Evolutionary conservation across 2,797 vertebrate species (phyloP).

Genomic region (Spinus pinus): DNA sequence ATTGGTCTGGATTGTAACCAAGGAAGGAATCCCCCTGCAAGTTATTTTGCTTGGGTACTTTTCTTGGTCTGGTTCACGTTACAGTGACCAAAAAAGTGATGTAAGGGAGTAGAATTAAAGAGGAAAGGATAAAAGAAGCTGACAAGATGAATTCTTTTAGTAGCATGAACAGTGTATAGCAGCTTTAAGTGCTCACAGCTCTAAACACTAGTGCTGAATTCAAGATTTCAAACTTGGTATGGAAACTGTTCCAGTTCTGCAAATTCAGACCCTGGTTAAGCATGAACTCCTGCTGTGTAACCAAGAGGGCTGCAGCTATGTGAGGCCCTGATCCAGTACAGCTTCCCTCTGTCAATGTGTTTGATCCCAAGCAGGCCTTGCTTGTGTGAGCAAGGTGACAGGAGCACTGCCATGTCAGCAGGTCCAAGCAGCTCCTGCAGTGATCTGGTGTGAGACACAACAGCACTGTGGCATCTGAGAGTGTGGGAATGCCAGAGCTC

Average conservation of each 20-base stretch:
- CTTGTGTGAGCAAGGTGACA: not conserved
- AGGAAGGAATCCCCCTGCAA: not conserved
- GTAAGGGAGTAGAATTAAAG: not conserved
- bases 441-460: not conserved
- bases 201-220: not conserved
- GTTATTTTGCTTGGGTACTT: not conserved
- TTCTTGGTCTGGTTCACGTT: not conserved
- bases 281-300: not conserved
- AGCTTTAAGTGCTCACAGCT: not conserved
- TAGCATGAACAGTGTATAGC: not conserved
- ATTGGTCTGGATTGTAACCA: not conserved
- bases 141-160: not conserved
- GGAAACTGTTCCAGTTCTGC: not conserved
- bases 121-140: not conserved
- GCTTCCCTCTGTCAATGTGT: not conserved
- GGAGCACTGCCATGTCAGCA: not conserved
- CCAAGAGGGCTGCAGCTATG: not conserved
- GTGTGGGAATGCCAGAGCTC: not conserved
- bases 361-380: not conserved
- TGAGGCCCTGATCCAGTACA: not conserved
- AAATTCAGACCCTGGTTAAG: not conserved
- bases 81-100: not conserved
- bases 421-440: not conserved
- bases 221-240: not conserved
- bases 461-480: fast-evolving